These are phyloP conservation scores for Geopemphigus sp. DNA, from an alignment of 1,140 invertebrate genomes.

Conservation along the genomic window DNA sequence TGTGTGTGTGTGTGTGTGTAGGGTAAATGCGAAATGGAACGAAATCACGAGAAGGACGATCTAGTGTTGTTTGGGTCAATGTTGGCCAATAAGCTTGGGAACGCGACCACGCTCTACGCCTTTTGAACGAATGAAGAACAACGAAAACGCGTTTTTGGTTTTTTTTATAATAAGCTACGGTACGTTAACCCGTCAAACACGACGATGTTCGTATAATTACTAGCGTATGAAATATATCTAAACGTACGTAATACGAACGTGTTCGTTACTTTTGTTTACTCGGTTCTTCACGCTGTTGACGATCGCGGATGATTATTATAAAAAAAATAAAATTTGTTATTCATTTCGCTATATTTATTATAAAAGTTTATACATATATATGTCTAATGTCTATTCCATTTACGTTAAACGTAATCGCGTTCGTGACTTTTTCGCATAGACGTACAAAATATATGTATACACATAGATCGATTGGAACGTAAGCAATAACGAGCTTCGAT, in stretches of 20 bases:
- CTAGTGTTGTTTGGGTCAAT: constrained; percentile 11
- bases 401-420: no score
- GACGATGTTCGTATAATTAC: background rate
- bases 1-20: background rate
- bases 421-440: no score
- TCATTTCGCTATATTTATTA: no score
- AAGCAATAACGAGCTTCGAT: no score
- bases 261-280: background rate
- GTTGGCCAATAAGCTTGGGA: constrained; percentile 20
- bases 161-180: constrained; percentile 5
- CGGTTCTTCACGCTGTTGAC: background rate
- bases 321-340: background rate
- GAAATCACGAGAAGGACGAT: background rate
- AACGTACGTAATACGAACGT: no score
- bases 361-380: background rate
- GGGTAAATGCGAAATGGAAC: background rate
- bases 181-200: background rate
- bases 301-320: background rate
- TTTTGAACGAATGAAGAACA: background rate
- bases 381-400: no score
- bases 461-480: no score
- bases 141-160: no score
- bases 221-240: background rate
- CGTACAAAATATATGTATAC: no score
- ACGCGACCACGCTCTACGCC: background rate